Percentiles rank a stretch among this genome's conserved stretches.
phyloP scores from a whole-genome alignment of 2,113 vertebrate species.

The Hassar affinis region DNA sequence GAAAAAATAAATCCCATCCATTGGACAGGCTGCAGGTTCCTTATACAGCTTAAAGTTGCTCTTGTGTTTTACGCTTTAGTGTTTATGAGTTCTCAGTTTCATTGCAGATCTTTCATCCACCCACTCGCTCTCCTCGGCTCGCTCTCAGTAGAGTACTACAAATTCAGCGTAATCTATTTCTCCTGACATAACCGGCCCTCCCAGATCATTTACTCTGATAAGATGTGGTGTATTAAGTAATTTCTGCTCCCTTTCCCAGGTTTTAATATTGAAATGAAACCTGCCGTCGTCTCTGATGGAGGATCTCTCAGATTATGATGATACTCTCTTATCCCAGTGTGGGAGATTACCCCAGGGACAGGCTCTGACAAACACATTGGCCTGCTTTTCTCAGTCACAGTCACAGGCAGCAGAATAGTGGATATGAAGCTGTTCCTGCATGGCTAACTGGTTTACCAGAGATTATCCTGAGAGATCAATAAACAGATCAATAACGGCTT shows the following conservation, averaged over 20 bases:
- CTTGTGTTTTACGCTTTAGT: background rate
- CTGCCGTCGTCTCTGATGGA: conserved; percentile 19
- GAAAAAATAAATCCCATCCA: background rate
- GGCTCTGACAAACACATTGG: conserved; percentile 16
- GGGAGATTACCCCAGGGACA: background rate
- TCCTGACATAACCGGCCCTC: conserved; percentile 14
- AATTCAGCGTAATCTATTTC: conserved; percentile 27
- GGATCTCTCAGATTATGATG: conserved; percentile 10
- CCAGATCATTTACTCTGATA: conserved; percentile 8
- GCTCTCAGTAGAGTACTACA: conserved; percentile 10
- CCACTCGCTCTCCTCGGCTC: background rate
- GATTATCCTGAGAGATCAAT: background rate
- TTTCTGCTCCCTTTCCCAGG: background rate
- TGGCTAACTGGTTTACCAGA: background rate
- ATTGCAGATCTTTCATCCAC: conserved; percentile 1
- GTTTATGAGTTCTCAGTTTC: conserved; percentile 13
- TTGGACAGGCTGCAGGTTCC: background rate
- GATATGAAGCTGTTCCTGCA: background rate
- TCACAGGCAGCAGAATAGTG: background rate
- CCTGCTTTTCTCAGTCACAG: background rate
- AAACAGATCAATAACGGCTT: background rate
- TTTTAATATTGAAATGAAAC: background rate
- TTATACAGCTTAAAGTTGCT: background rate
- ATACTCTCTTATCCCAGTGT: background rate
- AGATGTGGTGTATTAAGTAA: conserved; percentile 1